Evolutionary conservation across 1,140 invertebrate genomes (phyloP).

Genomic region (Homalodisca vitripennis): DNA sequence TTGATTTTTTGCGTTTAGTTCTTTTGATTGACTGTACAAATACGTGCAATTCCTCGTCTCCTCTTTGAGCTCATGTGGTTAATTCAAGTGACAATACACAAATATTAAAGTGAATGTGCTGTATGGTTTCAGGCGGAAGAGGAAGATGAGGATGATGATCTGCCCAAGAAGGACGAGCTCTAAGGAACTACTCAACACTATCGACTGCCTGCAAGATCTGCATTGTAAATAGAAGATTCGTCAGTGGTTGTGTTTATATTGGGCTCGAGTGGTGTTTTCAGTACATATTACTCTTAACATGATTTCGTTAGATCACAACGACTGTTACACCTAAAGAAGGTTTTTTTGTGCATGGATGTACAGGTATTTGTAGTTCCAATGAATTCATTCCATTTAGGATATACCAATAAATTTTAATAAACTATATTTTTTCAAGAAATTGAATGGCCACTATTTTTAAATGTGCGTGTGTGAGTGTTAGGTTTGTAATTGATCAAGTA

Average conservation of each 20-base stretch:
- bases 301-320: background rate
- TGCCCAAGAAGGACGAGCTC: conserved; percentile 65
- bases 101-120: no score
- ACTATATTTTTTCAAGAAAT: conserved; percentile 21
- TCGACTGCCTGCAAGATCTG: no score
- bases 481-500: conserved; percentile 9
- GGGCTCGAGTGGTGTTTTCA: background rate
- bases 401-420: conserved; percentile 5
- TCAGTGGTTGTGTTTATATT: conserved; percentile 16
- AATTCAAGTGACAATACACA: no score
- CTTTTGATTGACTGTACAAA: no score
- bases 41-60: no score
- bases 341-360: background rate
- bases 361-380: background rate
- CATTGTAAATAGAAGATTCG: background rate
- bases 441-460: background rate
- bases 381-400: conserved; percentile 20
- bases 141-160: conserved; percentile 64
- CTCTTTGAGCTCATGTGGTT: no score
- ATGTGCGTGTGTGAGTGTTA: background rate
- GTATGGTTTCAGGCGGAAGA: conserved; percentile 57
- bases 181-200: conserved; percentile 48
- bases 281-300: background rate
- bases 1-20: no score
- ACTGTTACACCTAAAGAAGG: no score